phyloP scores from a whole-genome alignment of 1,140 invertebrate genomes.

The Cataglyphis hispanica region DNA sequence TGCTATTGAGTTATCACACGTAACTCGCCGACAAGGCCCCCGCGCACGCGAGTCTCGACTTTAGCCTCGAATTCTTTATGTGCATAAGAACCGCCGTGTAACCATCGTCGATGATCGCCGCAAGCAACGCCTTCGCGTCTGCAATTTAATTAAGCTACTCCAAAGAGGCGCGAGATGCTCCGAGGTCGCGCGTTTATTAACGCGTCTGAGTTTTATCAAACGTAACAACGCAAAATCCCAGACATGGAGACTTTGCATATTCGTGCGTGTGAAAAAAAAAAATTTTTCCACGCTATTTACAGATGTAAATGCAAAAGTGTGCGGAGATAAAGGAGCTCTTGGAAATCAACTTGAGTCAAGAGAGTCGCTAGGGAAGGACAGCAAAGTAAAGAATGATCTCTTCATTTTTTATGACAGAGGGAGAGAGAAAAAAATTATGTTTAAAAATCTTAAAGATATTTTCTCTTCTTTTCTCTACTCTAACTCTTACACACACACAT shows the following conservation, averaged over 20 bases:
- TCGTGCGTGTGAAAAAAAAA: not conserved
- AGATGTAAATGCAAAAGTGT: constrained; percentile 7
- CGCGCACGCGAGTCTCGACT: constrained; percentile 21
- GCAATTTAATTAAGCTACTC: constrained; percentile 34
- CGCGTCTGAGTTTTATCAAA: constrained; percentile 22
- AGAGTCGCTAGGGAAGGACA: not conserved
- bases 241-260: not conserved
- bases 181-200: constrained; percentile 51
- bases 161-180: not conserved
- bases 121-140: constrained; percentile 44
- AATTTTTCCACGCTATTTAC: constrained; percentile 11
- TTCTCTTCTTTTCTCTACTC: no score
- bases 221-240: not conserved
- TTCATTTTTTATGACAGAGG: not conserved
- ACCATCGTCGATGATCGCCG: constrained; percentile 42
- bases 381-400: not conserved
- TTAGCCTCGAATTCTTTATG: constrained; percentile 42
- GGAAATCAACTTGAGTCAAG: not conserved
- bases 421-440: no score
- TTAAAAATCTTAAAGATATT: not conserved
- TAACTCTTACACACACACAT: no score
- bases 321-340: not conserved
- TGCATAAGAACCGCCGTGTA: constrained; percentile 9
- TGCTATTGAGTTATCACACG: not conserved
- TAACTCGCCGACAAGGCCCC: constrained; percentile 32